Base-by-base conservation (phyloP, 2,797 vertebrate genomes). In the Macrochelys suwanniensis region DNA sequence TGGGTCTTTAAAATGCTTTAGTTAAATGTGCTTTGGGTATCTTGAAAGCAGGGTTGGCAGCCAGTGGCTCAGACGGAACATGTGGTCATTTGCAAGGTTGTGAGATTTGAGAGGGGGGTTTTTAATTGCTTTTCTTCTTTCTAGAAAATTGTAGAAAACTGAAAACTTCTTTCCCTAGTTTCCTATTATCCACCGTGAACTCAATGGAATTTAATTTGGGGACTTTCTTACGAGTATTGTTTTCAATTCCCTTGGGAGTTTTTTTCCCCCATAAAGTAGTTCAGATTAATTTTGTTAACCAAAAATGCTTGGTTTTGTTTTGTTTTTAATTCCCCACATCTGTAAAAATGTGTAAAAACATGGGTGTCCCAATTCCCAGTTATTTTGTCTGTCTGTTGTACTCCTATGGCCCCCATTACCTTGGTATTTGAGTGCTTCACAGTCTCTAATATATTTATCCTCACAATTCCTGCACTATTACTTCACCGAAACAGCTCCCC, bases 211-310 rank as follows among this genome's bases (percentile, higher is more conserved):
- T 95, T 78, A 56, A 86, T 50, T 42, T 83, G 16, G 61, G 23
- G 25, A 50, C 25, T 85, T 80, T 92, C 80, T 83, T 88, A 68
- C 25, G 83, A 17, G 17, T 47, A 50, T 68, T 89, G 56, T 84
- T 94, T 89, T 93, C 74, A 96, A 80, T 12, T 90, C 37, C 78
- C 51, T 45, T 59, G 79, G 79, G 81, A n/a, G 61, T 84, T 87
- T 92, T 25, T 94, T 92, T 5, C 13, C 49, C 13, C 49, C 16
- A 85, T 90, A 61, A 94, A 92, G 93, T 92, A 92, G 85, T 94
- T 91, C 90, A 87, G 88, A 80, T 91, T 93, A 49, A 85, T 90
- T 96, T 95, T 85, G 65, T 49, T 87, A 80, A 54, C 89, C 33
- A 57, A 89, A 91, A 97, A 74, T 37, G n/a, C 10, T 68, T 84